A percentile compares a stretch with the other conserved stretches of the same genome.
Evolutionary conservation across 2,888 invertebrate genomes (phyloP).

Genomic region (Scrobipalpa costella): DNA sequence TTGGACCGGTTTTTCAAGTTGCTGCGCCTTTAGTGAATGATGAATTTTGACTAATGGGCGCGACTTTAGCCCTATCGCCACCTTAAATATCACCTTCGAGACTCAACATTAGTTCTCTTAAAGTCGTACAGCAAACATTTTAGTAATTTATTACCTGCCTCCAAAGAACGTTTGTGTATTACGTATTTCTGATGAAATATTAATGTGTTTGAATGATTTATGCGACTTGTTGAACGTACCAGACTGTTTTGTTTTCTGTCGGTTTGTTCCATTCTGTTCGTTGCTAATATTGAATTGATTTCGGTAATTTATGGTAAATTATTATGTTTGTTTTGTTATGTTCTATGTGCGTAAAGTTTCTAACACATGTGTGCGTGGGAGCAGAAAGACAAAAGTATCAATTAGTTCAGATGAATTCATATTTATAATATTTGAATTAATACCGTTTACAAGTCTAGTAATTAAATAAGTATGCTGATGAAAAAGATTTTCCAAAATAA

Average conservation of each 20-base stretch:
- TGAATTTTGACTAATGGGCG: no score
- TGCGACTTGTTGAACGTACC: conserved; percentile 20
- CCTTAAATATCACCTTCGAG: neutral
- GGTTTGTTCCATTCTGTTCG: conserved; percentile 11
- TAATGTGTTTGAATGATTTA: conserved; percentile 23
- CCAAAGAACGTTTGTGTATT: conserved; percentile 13
- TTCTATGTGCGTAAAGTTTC: neutral
- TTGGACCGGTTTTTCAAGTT: no score
- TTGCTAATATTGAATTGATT: conserved; percentile 11
- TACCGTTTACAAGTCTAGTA: no score
- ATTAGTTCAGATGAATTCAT: neutral
- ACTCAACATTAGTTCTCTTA: neutral
- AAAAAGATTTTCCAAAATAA: no score
- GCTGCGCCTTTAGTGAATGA: no score
- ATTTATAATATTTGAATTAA: no score
- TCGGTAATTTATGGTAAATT: neutral
- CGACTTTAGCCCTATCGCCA: no score
- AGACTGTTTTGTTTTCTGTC: conserved; percentile 14
- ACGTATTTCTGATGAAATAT: conserved; percentile 17
- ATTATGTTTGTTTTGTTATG: neutral
- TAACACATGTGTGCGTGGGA: no score
- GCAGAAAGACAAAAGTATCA: neutral
- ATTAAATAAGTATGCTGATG: no score
- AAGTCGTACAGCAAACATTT: conserved; percentile 13
- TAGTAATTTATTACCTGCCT: conserved; percentile 20